These are phyloP conservation scores for Ceraclea dissimilis DNA, from an alignment of 2,888 invertebrate genomes.

Conservation along the genomic window DNA sequence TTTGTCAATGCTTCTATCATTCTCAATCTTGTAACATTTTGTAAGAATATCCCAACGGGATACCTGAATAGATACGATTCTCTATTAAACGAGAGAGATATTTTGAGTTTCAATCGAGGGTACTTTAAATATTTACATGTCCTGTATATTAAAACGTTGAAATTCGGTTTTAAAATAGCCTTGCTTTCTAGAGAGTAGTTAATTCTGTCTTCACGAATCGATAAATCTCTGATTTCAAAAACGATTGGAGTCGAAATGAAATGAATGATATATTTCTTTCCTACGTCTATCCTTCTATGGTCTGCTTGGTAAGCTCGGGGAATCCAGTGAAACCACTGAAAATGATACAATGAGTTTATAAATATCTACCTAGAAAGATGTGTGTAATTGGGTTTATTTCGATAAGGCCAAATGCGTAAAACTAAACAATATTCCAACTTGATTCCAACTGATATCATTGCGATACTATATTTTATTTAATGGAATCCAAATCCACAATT, in stretches of 20 bases:
- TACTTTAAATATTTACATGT: constrained; percentile 13
- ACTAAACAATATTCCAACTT: no score
- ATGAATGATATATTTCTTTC: constrained; percentile 19
- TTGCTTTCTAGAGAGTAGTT: constrained; percentile 11
- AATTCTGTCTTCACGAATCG: constrained; percentile 4
- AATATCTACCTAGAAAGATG: not conserved
- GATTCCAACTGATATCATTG: no score
- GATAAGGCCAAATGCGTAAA: no score
- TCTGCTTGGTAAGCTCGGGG: constrained; percentile 17
- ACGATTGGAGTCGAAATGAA: constrained; percentile 17
- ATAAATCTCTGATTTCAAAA: constrained; percentile 15
- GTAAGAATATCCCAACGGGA: constrained; percentile 15
- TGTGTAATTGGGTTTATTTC: not conserved
- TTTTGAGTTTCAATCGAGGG: constrained; percentile 15
- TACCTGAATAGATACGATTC: constrained; percentile 16
- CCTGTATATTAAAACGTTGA: constrained; percentile 14
- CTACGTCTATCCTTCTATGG: constrained; percentile 15
- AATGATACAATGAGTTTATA: no score
- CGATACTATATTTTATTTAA: no score
- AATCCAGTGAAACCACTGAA: constrained; percentile 24
- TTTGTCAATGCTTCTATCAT: constrained; percentile 17
- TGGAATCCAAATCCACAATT: no score
- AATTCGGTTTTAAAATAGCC: constrained; percentile 17
- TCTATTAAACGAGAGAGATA: constrained; percentile 14
- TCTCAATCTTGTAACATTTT: constrained; percentile 15